Evolutionary conservation across 2,888 invertebrate species (phyloP).

Genomic region (Nemurella pictetii): DNA sequence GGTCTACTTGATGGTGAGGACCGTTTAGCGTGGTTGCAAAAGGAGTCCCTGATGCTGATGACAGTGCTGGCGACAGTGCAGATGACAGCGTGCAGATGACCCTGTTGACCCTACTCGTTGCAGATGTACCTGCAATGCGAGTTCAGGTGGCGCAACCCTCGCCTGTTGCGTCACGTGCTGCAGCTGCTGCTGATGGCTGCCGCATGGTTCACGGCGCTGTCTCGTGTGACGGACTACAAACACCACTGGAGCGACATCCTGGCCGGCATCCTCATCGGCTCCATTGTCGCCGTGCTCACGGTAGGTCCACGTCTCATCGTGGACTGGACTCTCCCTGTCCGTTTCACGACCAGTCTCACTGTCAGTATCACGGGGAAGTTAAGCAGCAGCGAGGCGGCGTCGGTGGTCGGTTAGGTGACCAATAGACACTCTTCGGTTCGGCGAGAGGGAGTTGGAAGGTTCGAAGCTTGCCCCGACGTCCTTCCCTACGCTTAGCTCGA

Average conservation of each 20-base stretch:
- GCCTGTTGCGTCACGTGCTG: constrained; percentile 76
- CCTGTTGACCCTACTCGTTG: background rate
- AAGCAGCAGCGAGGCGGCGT: too few species aligned
- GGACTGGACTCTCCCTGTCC: too few species aligned
- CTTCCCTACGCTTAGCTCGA: too few species aligned
- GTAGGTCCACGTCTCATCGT: constrained; percentile 45
- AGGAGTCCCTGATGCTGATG: background rate
- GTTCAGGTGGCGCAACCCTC: constrained; percentile 77
- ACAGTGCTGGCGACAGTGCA: background rate
- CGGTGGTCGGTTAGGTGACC: too few species aligned
- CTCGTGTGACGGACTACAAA: constrained; percentile 92
- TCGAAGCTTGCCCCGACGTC: too few species aligned
- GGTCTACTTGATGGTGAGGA: constrained; percentile 83
- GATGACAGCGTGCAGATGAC: background rate
- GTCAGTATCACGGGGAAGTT: too few species aligned
- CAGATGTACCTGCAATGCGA: constrained; percentile 79
- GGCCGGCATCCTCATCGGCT: constrained; percentile 64
- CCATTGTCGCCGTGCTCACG: constrained; percentile 45
- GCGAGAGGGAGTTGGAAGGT: too few species aligned
- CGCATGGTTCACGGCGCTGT: constrained; percentile 86
- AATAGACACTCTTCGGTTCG: too few species aligned
- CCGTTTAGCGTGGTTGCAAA: background rate
- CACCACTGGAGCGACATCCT: constrained; percentile 98
- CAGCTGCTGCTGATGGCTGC: constrained; percentile 79
- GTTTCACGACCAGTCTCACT: too few species aligned